phyloP scores from a whole-genome alignment of 2,113 vertebrate species.

The Megalops atlanticus region DNA sequence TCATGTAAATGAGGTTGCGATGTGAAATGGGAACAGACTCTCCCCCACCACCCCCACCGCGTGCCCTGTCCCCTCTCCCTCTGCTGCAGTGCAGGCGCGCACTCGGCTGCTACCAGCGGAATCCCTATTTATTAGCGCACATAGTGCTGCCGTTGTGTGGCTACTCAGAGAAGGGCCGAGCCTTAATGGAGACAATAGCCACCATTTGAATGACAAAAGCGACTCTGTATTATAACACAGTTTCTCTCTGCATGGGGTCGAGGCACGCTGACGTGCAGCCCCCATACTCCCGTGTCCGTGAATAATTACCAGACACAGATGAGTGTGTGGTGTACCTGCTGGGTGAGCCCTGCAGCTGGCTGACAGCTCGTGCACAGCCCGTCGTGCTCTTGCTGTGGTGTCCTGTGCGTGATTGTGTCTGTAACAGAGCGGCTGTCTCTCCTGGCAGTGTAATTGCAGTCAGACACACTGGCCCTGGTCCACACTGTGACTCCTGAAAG shows the following conservation, averaged over 20 bases:
- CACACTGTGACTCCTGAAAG: too few relatives aligned
- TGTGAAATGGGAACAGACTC: conserved; percentile 50
- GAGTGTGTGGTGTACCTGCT: too few relatives aligned
- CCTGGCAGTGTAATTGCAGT: too few relatives aligned
- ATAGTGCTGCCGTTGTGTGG: conserved; percentile 71
- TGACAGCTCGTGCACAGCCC: too few relatives aligned
- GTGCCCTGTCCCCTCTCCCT: neutral
- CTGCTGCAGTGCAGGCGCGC: conserved; percentile 26
- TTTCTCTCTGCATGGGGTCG: conserved; percentile 73
- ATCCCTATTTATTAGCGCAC: conserved; percentile 60
- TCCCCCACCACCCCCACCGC: conserved; percentile 38
- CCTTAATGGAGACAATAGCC: conserved; percentile 71
- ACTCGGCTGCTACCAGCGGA: conserved; percentile 47
- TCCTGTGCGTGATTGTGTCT: too few relatives aligned
- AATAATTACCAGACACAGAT: too few relatives aligned
- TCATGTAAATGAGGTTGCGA: conserved; percentile 34
- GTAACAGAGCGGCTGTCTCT: too few relatives aligned
- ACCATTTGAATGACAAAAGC: conserved; percentile 79
- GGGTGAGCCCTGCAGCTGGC: too few relatives aligned
- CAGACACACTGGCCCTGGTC: too few relatives aligned
- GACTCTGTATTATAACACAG: conserved; percentile 77
- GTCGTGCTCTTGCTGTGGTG: too few relatives aligned
- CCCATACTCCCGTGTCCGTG: too few relatives aligned
- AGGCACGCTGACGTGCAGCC: too few relatives aligned
- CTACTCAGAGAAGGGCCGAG: conserved; percentile 65